Conservation (phyloP, 2,888 invertebrate species). For the Sminthurides aquaticus region DNA sequence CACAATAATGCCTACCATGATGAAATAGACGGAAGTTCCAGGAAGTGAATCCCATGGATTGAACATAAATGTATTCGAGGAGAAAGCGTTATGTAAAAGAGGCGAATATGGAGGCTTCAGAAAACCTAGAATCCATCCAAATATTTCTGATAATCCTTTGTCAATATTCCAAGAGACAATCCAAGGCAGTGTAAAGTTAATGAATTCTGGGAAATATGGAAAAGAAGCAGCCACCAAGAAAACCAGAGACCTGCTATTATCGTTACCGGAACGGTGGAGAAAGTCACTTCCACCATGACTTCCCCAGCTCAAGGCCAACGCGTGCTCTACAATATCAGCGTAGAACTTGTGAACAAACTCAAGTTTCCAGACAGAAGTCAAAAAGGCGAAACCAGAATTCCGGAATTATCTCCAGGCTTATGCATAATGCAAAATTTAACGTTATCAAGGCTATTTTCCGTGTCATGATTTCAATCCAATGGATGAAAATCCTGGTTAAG, state of each 20-base stretch:
- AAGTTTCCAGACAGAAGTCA: too few relatives aligned
- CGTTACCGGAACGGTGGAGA: not conserved
- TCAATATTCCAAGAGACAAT: not conserved
- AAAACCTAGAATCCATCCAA: not conserved
- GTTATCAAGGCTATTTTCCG: not conserved
- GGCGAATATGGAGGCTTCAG: too few relatives aligned
- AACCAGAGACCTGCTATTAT: not conserved
- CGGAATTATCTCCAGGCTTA: too few relatives aligned
- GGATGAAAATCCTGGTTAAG: not conserved
- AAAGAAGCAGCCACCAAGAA: not conserved
- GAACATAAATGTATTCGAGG: too few relatives aligned
- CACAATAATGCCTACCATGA: too few relatives aligned
- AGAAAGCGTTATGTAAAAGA: too few relatives aligned
- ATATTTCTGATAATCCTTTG: not conserved
- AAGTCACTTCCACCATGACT: too few relatives aligned
- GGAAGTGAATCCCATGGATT: not conserved
- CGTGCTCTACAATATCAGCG: too few relatives aligned
- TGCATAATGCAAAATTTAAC: too few relatives aligned
- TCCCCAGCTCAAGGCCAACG: too few relatives aligned
- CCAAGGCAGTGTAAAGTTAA: not conserved
- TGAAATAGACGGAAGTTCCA: not conserved
- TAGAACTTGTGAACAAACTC: too few relatives aligned
- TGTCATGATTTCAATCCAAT: not conserved
- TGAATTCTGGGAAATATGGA: not conserved
- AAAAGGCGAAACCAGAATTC: too few relatives aligned